These are phyloP conservation scores for Plemyria rubiginata DNA, from an alignment of 2,888 invertebrate genomes.

Conservation along the genomic window DNA sequence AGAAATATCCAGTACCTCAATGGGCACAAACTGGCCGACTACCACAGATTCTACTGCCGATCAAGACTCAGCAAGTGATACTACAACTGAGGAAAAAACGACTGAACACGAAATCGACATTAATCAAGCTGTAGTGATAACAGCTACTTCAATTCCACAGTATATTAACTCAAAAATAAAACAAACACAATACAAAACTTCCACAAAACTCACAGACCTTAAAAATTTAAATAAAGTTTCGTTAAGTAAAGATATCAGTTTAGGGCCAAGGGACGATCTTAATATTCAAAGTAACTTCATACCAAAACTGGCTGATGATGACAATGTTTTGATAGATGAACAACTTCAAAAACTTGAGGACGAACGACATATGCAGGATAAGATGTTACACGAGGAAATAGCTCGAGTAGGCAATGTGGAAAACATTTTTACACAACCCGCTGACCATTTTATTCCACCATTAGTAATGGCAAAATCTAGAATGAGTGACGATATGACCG, in stretches of 20 bases:
- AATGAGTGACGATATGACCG: constrained; percentile 79
- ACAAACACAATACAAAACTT: constrained; percentile 37
- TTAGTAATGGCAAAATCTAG: constrained; percentile 82
- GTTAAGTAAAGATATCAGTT: constrained; percentile 56
- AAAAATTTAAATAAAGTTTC: constrained; percentile 50
- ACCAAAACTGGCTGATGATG: constrained; percentile 57
- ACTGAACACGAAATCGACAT: constrained; percentile 61
- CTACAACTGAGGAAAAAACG: constrained; percentile 58
- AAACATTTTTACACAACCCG: constrained; percentile 78
- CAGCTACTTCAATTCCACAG: constrained; percentile 46
- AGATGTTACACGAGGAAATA: constrained; percentile 74
- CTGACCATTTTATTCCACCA: constrained; percentile 81
- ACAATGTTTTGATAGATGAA: constrained; percentile 60
- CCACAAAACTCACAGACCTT: constrained; percentile 34
- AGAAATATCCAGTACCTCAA: constrained; percentile 63
- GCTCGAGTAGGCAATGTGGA: constrained; percentile 75
- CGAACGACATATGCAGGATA: constrained; percentile 72
- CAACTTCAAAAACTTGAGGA: constrained; percentile 68
- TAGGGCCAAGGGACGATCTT: constrained; percentile 55
- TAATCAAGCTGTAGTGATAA: constrained; percentile 52
- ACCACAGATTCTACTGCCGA: constrained; percentile 59
- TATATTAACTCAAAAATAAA: constrained; percentile 39
- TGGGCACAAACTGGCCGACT: constrained; percentile 52
- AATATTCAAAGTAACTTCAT: constrained; percentile 73
- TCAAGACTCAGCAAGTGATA: constrained; percentile 60